Evolutionary conservation across 2,888 invertebrate species (phyloP).

Genomic region (Galerucella nymphaeae): DNA sequence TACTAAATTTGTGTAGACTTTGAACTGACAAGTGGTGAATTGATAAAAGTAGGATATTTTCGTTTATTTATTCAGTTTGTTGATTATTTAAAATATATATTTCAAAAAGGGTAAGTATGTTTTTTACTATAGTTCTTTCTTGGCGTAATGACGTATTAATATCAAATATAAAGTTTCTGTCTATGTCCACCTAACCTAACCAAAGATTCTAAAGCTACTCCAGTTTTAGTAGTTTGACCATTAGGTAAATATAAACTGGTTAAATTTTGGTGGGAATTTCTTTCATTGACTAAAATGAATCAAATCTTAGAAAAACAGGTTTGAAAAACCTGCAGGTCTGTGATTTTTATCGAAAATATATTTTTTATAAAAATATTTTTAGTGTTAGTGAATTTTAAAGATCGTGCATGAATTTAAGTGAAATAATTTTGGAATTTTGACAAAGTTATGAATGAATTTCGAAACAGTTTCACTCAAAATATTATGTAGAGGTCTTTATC

Average conservation of each 20-base stretch:
- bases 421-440: neutral
- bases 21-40: neutral
- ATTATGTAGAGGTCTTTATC: neutral
- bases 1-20: neutral
- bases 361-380: constrained; percentile 7
- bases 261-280: no score
- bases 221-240: no score
- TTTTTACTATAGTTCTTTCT: neutral
- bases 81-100: neutral
- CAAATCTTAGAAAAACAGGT: neutral
- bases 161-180: no score
- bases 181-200: no score
- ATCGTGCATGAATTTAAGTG: neutral
- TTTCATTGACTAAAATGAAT: no score
- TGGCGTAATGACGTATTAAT: no score
- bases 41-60: neutral
- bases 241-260: no score
- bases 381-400: neutral
- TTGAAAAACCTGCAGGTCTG: neutral
- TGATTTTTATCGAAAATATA: neutral
- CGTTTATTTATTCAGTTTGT: neutral
- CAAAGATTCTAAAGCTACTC: no score
- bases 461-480: neutral
- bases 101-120: neutral
- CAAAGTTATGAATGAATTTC: no score